Conservation (phyloP, 2,888 invertebrate genomes). For the Pheosia tremula region DNA sequence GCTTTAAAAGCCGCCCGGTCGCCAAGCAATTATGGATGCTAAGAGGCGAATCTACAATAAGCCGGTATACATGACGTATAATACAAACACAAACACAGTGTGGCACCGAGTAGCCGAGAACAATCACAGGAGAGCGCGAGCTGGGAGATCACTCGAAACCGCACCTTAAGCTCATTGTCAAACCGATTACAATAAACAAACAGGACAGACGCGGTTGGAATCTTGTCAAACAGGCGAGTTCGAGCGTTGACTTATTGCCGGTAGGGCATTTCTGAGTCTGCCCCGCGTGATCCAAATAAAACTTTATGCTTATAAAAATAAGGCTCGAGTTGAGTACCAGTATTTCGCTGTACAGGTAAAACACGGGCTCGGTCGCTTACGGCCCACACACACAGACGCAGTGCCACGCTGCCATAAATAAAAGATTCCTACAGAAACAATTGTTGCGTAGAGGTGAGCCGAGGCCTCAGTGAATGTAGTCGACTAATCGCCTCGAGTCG, state of each 20-base stretch:
- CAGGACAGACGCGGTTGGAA: slow-evolving; percentile 85
- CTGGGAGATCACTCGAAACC: slow-evolving; percentile 82
- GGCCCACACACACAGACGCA: slow-evolving; percentile 70
- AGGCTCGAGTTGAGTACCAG: slow-evolving; percentile 41
- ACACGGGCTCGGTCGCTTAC: slow-evolving; percentile 77
- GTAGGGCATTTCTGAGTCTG: slow-evolving; percentile 78
- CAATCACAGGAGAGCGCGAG: slow-evolving; percentile 73
- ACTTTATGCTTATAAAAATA: slow-evolving; percentile 41
- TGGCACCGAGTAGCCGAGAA: slow-evolving; percentile 73
- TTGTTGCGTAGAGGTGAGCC: slow-evolving; percentile 83
- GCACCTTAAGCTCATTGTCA: slow-evolving; percentile 85
- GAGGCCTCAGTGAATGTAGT: slow-evolving; percentile 81
- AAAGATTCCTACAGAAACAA: slow-evolving; percentile 85
- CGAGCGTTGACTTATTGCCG: slow-evolving; percentile 84
- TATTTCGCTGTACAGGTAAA: slow-evolving; percentile 69
- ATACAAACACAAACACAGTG: slow-evolving; percentile 79
- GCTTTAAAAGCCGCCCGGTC: slow-evolving; percentile 73
- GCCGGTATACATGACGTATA: slow-evolving; percentile 81
- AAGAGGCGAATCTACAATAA: slow-evolving; percentile 82
- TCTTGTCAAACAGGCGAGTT: slow-evolving; percentile 84
- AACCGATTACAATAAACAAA: slow-evolving; percentile 85
- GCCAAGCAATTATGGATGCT: slow-evolving; percentile 80
- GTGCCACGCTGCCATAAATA: slow-evolving; percentile 79
- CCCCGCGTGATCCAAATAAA: slow-evolving; percentile 36
- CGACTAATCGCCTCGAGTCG: slow-evolving; percentile 79